Evolutionary conservation across 1,140 invertebrate species (phyloP).

Genomic region (Drosophila takahashii): DNA sequence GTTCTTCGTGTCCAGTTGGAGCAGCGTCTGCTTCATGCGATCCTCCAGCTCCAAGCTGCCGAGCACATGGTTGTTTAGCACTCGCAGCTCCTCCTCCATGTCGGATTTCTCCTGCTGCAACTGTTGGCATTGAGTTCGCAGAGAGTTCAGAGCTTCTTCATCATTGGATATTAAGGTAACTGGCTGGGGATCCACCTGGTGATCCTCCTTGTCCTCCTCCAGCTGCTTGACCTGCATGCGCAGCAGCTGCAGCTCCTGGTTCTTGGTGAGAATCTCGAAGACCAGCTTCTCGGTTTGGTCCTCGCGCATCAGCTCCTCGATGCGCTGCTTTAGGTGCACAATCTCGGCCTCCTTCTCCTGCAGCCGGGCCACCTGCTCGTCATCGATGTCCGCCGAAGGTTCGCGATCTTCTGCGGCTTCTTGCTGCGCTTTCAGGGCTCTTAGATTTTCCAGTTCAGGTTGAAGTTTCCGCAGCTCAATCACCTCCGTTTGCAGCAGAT

Average conservation of each 20-base stretch:
- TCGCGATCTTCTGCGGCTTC: conserved; percentile 9
- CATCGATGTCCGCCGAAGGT: conserved; percentile 1
- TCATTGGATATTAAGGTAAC: too few relatives aligned
- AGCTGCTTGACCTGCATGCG: conserved; percentile 67
- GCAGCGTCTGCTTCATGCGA: conserved; percentile 68
- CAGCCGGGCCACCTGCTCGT: conserved; percentile 64
- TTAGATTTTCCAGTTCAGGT: neutral
- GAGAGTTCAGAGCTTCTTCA: conserved; percentile 15
- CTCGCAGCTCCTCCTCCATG: conserved; percentile 82
- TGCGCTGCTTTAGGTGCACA: conserved; percentile 84
- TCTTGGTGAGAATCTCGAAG: conserved; percentile 83
- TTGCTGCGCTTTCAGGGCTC: neutral
- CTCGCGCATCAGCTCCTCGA: conserved; percentile 82
- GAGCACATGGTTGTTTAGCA: conserved; percentile 82
- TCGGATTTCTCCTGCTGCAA: conserved; percentile 66
- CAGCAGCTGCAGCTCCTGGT: conserved; percentile 74
- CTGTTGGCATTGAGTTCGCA: conserved; percentile 47
- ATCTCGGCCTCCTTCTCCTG: conserved; percentile 84
- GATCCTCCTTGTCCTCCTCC: conserved; percentile 57
- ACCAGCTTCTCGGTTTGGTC: conserved; percentile 82
- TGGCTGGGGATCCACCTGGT: neutral
- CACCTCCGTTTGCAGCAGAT: conserved; percentile 7
- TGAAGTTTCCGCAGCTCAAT: neutral
- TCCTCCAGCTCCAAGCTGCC: conserved; percentile 77
- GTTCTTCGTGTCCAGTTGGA: conserved; percentile 78